These are phyloP conservation scores for Drepana arcuata DNA, from an alignment of 1,140 invertebrate species.

Conservation along the genomic window DNA sequence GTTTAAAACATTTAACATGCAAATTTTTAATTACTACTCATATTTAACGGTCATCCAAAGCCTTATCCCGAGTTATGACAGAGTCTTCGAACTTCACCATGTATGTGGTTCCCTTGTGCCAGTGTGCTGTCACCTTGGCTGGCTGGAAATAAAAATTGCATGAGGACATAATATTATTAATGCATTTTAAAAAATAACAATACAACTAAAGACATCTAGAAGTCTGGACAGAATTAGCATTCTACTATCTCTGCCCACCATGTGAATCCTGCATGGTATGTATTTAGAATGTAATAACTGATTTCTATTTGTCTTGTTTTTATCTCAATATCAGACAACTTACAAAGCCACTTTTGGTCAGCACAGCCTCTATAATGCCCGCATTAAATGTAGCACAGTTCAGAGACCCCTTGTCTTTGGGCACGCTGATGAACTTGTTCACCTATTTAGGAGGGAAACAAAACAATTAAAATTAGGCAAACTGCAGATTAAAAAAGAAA, in stretches of 20 bases:
- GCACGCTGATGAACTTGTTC: constrained; percentile 97
- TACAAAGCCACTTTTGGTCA: constrained; percentile 97
- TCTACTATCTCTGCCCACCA: too few species aligned
- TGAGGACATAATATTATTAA: constrained; percentile 1
- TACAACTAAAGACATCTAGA: background rate
- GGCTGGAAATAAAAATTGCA: constrained; percentile 78
- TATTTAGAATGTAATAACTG: too few species aligned
- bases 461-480: constrained; percentile 1
- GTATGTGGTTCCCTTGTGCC: constrained; percentile 99
- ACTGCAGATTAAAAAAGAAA: constrained; percentile 1
- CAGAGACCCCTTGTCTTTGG: constrained; percentile 96
- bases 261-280: too few species aligned
- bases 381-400: constrained; percentile 99
- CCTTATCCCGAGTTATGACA: constrained; percentile 94
- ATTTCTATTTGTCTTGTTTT: too few species aligned
- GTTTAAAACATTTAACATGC: too few species aligned
- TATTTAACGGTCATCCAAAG: constrained; percentile 87
- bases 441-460: constrained; percentile 61
- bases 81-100: constrained; percentile 99
- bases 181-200: constrained; percentile 1
- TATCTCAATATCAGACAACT: too few species aligned
- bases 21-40: too few species aligned
- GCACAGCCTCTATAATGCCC: constrained; percentile 96
- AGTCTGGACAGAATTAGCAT: too few species aligned
- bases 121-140: constrained; percentile 96